Conservation (phyloP, 2,113 vertebrate genomes). For the Poicephalus meyeri region DNA sequence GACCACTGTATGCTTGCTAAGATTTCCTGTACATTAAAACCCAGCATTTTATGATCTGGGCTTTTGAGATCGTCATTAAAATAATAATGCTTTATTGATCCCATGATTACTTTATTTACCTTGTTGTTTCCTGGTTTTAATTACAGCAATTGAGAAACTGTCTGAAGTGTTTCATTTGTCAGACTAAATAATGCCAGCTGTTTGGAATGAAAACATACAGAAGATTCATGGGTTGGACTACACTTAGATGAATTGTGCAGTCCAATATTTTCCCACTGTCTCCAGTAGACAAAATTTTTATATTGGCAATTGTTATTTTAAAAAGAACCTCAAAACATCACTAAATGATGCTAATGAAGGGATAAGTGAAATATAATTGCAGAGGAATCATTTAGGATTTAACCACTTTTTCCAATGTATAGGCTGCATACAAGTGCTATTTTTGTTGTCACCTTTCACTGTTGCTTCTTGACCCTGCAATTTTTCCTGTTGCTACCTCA, state of each 20-base stretch:
- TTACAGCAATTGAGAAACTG: slow-evolving; percentile 33
- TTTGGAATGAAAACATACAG: slow-evolving; percentile 7
- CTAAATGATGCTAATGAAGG: neutral
- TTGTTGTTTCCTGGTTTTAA: slow-evolving; percentile 47
- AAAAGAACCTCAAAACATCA: neutral
- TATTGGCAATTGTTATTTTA: neutral
- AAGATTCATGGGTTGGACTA: neutral
- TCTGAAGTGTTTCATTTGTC: slow-evolving; percentile 47
- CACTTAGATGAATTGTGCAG: neutral
- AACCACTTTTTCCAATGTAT: neutral
- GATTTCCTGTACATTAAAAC: neutral
- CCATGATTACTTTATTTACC: slow-evolving; percentile 29
- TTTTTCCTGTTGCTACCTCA: neutral
- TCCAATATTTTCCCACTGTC: neutral
- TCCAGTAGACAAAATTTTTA: neutral
- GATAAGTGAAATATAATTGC: neutral
- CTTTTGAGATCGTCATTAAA: slow-evolving; percentile 46
- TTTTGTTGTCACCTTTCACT: neutral
- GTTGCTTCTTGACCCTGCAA: neutral
- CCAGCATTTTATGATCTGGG: neutral
- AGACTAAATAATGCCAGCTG: slow-evolving; percentile 24
- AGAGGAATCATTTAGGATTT: neutral
- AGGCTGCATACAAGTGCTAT: neutral
- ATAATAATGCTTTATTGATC: slow-evolving; percentile 52
- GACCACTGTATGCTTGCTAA: neutral